Conservation (phyloP, 2,888 invertebrate genomes). For the Noctua janthina region DNA sequence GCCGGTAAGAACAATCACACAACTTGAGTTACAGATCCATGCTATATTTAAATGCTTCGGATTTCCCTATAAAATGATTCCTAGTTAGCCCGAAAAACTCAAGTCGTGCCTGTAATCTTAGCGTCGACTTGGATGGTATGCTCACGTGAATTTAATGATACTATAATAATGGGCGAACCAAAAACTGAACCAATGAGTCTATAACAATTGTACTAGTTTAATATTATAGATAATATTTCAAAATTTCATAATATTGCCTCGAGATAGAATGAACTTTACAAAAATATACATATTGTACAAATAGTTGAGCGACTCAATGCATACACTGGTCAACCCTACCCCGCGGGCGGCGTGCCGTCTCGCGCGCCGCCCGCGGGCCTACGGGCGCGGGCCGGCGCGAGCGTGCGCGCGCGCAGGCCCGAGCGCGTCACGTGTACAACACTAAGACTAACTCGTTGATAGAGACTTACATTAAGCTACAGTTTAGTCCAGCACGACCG, state of each 20-base stretch:
- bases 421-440: constrained; percentile 54
- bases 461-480: constrained; percentile 81
- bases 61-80: constrained; percentile 8
- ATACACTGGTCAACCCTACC: constrained; percentile 78
- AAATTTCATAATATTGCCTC: constrained; percentile 88
- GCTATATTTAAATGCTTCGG: constrained; percentile 40
- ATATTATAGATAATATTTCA: constrained; percentile 85
- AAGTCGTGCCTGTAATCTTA: constrained; percentile 14
- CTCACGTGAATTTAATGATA: constrained; percentile 40
- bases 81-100: constrained; percentile 11
- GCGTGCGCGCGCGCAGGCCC: background rate
- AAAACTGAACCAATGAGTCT: constrained; percentile 60
- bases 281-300: constrained; percentile 90
- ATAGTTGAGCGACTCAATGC: constrained; percentile 86
- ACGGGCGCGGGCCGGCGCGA: too few relatives aligned
- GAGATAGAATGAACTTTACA: constrained; percentile 88
- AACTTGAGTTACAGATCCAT: constrained; percentile 8
- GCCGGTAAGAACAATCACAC: background rate
- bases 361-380: background rate
- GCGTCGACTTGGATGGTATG: constrained; percentile 20
- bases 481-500: constrained; percentile 73
- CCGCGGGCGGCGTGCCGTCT: constrained; percentile 22
- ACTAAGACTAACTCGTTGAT: constrained; percentile 89
- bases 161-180: constrained; percentile 49
- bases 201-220: constrained; percentile 87